Evolutionary conservation across 2,888 invertebrate genomes (phyloP), one percentile per base, ranked within the genome.

Genomic region (Aspidiotus destructor): DNA sequence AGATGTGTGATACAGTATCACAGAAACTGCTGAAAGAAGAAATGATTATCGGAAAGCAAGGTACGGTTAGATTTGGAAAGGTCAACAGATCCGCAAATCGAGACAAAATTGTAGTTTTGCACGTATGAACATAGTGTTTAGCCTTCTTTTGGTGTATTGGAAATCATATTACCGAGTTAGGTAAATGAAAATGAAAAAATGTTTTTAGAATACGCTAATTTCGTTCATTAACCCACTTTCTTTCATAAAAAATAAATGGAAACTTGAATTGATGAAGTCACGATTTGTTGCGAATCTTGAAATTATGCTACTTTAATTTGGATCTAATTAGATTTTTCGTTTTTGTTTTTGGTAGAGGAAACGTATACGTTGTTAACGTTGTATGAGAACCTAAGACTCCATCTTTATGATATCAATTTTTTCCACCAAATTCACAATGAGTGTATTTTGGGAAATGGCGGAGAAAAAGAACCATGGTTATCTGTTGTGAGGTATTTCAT

Each of bases 361-460:
- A 63, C 40, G 2, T 54, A 55, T 17, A 64, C 57, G 10, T 41
- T 64, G 16, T 15, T 55, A 8, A 41, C 9, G 11, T 10, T 64
- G 17, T 40, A 15, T 15, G 16, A 41, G 7, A 41, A 64, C 5
- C 17, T 64, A 8, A 9, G 54, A 15, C 11, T n/a, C 7, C 16
- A 53, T 41, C 41, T 64, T 15, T 8, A 42, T 15, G 42, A 55
- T 3, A 41, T 64, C n/a, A 55, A 64, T 15, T 64, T 64, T 28
- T 16, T 64, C 0, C n/a, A 55, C 53, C 15, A 42, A 7, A 55
- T 64, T 3, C 64, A 64, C 15, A 54, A 13, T 16, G 54, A 53
- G 7, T 42, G 64, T 42, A 16, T 40, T 8, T 1, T 9, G 41
- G 7, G 41, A 15, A 40, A 64, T 55, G 54, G 41, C 55, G 8